Evolutionary conservation across 2,113 vertebrate species (phyloP).

Genomic region (Sinosuthora webbiana): DNA sequence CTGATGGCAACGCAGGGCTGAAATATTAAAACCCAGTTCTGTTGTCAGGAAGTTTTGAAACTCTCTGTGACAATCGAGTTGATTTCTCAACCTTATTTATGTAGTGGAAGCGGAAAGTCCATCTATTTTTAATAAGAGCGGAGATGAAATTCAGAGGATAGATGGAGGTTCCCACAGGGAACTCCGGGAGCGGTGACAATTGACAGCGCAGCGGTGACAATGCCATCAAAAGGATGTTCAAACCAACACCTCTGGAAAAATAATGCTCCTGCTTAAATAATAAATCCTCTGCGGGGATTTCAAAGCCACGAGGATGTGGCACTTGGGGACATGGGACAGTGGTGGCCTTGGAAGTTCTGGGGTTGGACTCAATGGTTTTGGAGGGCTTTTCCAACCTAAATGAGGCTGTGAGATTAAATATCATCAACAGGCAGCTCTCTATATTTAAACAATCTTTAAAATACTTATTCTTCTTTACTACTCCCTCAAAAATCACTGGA

Average conservation of each 20-base stretch:
- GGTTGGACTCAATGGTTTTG: neutral
- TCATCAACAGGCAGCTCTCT: neutral
- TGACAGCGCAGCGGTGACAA: neutral
- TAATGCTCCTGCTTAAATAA: neutral
- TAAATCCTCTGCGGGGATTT: neutral
- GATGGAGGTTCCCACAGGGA: neutral
- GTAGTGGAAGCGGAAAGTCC: neutral
- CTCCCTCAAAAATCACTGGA: neutral
- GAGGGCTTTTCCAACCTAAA: neutral
- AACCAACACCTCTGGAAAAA: neutral
- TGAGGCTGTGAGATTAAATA: neutral
- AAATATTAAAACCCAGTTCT: neutral
- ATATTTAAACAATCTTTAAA: neutral
- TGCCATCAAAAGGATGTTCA: neutral
- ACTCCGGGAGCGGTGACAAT: neutral
- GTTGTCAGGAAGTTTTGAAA: neutral
- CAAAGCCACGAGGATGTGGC: neutral
- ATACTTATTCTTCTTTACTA: neutral
- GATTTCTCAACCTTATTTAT: neutral
- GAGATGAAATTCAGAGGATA: neutral
- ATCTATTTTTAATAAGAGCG: neutral
- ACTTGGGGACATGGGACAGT: neutral
- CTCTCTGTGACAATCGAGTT: neutral
- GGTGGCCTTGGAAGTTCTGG: neutral
- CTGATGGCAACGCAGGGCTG: neutral